Evolutionary conservation across 2,797 vertebrate species (phyloP).

Genomic region (Centroberyx gerrardi): DNA sequence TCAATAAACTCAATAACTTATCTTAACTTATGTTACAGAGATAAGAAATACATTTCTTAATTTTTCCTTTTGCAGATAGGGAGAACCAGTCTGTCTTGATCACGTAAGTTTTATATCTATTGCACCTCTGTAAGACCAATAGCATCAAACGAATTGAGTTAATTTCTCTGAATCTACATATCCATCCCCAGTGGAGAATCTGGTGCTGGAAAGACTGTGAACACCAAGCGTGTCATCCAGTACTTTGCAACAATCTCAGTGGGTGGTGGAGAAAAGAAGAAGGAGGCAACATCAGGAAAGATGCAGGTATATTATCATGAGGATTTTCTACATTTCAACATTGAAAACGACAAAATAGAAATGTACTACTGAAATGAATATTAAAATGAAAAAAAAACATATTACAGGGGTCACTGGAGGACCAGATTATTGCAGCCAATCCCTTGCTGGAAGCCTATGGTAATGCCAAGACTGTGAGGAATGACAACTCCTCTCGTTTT

Average conservation of each 20-base stretch:
- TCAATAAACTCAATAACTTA: background rate
- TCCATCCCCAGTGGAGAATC: slow-evolving; percentile 82
- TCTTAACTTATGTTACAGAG: background rate
- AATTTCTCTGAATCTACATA: slow-evolving; percentile 14
- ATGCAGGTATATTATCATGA: slow-evolving; percentile 22
- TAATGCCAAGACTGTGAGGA: slow-evolving; percentile 94
- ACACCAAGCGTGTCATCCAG: slow-evolving; percentile 88
- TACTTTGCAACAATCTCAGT: slow-evolving; percentile 85
- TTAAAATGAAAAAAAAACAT: background rate
- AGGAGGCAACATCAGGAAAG: slow-evolving; percentile 10
- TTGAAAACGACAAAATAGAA: background rate
- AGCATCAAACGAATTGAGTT: background rate
- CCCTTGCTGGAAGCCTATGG: slow-evolving; percentile 92
- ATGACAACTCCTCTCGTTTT: slow-evolving; percentile 94
- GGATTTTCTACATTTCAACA: background rate
- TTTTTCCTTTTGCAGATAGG: slow-evolving; percentile 79
- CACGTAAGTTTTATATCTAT: slow-evolving; percentile 83
- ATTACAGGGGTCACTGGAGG: slow-evolving; percentile 87
- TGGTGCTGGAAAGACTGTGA: slow-evolving; percentile 88
- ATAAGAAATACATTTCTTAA: background rate
- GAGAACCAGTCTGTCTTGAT: slow-evolving; percentile 92
- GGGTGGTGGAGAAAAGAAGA: slow-evolving; percentile 71
- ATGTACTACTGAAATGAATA: slow-evolving; percentile 6
- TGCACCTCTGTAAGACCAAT: background rate
- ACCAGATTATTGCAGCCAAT: slow-evolving; percentile 89